These are phyloP conservation scores for Camponotus pennsylvanicus DNA, from an alignment of 1,140 invertebrate species.

Conservation along the genomic window DNA sequence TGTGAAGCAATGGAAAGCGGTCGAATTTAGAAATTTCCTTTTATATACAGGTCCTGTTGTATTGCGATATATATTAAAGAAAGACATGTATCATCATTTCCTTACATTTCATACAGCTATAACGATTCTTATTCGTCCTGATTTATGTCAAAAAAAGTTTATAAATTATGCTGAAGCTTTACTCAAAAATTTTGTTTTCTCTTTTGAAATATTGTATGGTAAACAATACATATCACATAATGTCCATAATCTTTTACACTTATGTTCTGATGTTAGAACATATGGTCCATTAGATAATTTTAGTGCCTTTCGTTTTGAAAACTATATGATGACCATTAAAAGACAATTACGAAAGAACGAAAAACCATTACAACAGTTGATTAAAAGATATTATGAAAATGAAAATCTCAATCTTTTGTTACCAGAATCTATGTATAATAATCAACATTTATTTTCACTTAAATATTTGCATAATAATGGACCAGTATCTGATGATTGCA, in stretches of 20 bases:
- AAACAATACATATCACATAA: conserved; percentile 18
- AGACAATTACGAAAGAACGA: not conserved
- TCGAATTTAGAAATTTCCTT: too few relatives aligned
- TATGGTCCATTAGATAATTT: not conserved
- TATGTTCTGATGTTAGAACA: not conserved
- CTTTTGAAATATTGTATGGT: not conserved
- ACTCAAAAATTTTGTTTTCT: not conserved
- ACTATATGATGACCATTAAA: conserved; percentile 8
- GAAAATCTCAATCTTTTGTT: not conserved
- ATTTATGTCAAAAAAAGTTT: not conserved
- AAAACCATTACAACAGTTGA: conserved; percentile 7
- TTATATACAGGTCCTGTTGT: too few relatives aligned
- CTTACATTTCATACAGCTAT: not conserved
- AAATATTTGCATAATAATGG: conserved; percentile 19
- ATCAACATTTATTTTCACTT: not conserved
- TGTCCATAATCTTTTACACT: conserved; percentile 5
- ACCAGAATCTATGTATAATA: not conserved
- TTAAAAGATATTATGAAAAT: not conserved
- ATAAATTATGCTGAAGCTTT: conserved; percentile 20
- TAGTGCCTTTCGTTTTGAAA: conserved; percentile 17
- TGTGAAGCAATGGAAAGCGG: too few relatives aligned
- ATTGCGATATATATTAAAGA: not conserved
- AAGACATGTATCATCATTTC: not conserved
- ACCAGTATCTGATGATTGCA: not conserved
- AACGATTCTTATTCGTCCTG: not conserved